These are phyloP conservation scores for Habroteleia sp. DNA, from an alignment of 2,888 invertebrate genomes.

Conservation along the genomic window DNA sequence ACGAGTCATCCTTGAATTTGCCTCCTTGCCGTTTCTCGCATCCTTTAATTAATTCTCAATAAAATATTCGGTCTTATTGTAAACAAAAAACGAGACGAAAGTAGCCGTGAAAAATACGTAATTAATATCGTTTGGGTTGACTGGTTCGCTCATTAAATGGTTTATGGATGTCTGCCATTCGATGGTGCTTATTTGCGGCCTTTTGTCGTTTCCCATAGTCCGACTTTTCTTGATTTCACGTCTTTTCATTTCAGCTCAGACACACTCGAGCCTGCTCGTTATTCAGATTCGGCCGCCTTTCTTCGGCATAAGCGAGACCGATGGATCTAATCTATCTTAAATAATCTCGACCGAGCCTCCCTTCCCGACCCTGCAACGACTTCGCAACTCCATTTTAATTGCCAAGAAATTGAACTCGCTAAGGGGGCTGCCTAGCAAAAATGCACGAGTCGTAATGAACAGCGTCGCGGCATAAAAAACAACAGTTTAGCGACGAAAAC, in stretches of 20 bases:
- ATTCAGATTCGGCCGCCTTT: conserved; percentile 37
- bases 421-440: conserved; percentile 32
- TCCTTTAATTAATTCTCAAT: conserved; percentile 20
- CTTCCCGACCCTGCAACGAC: neutral
- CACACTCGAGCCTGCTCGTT: conserved; percentile 53
- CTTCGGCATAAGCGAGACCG: conserved; percentile 23
- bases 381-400: conserved; percentile 52
- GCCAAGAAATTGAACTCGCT: conserved; percentile 51
- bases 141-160: conserved; percentile 46
- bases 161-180: conserved; percentile 39
- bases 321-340: conserved; percentile 48
- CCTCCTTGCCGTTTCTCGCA: neutral
- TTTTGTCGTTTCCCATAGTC: conserved; percentile 37
- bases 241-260: conserved; percentile 53
- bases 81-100: neutral
- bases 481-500: conserved; percentile 14
- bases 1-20: neutral
- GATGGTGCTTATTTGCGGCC: conserved; percentile 43
- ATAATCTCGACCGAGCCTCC: conserved; percentile 20
- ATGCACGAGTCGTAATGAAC: conserved; percentile 33
- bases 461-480: conserved; percentile 32
- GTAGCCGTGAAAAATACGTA: conserved; percentile 20
- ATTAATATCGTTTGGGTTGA: conserved; percentile 48
- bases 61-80: conserved; percentile 3
- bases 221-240: conserved; percentile 42